Base-by-base conservation (phyloP, 2,113 vertebrate species). In the Dasyurus viverrinus region DNA sequence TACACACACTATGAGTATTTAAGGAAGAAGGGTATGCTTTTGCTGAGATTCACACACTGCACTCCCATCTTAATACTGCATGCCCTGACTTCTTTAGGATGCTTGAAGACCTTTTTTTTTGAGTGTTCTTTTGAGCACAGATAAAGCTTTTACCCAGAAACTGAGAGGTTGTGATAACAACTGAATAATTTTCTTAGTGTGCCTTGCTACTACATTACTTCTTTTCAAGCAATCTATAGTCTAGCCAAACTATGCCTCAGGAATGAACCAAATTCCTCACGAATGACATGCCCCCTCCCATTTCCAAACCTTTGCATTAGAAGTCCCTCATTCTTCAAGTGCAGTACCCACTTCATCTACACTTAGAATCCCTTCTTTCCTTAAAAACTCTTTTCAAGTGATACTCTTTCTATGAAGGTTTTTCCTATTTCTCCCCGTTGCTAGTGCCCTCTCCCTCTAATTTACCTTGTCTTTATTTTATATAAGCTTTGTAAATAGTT, bases 181-280 rank as follows among this genome's bases (percentile, higher is more conserved):
- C 42, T 53, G 53, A 95, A 47, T 10, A 95, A 14, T 42, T 96
- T 1, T 90, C 94, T 60, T 90, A 53, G n/a, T 6, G 27, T 94
- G 23, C 3, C 8, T 93, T 76, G 24, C 93, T 55, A 48, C 95
- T 92, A 92, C 16, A 8, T 42, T 42, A 23, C 68, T 84, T 84
- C 19, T 84, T 23, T 84, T 23, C n/a, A 84, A 84, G n/a, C 5
- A 42, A 8, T 42, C 7, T 84, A 23, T 84, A n/a, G n/a, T 42
- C n/a, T 19, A 84, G 19, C n/a, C 68, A 84, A 84, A 84, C 19
- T 42, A 23, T 23, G 22, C 5, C 36, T 42, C 68, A 42, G n/a
- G 19, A 76, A 76, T n/a, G 60, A 76, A 16, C 3, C 36, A 76
- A n/a, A 19, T n/a, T 76, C 16, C 4, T 76, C 16, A 76, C n/a